Evolutionary conservation across 2,888 invertebrate species (phyloP), one percentile per base, ranked within the genome.

Genomic region (Perdita meconis): DNA sequence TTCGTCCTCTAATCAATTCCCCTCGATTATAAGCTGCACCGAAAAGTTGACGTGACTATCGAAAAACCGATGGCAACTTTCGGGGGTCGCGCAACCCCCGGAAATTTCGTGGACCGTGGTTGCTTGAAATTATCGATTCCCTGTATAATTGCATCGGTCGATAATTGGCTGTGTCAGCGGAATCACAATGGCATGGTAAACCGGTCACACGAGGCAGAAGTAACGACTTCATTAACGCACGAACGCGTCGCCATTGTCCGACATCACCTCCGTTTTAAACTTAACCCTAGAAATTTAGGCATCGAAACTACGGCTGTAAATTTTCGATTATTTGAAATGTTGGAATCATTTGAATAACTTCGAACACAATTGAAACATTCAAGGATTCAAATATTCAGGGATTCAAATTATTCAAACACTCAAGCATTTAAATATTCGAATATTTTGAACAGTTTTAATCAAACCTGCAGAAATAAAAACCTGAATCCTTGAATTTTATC

Each of bases 161-260:
- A 76, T 84, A 82, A 73, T 82, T 84, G 75, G 63, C 72, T 63
- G 59, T 71, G 70, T 71, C 77, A 76, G 80, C 76, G 30, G 70
- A 77, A 81, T 84, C 79, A 75, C 76, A 72, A 74, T 77, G 64
- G 3, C 73, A 65, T 38, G 56, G 74, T 70, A 72, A 83, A 81
- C 81, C 71, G 64, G 77, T 81, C 79, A 81, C 70, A 75, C 71
- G 57, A 70, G 69, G 77, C 77, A 83, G 84, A 77, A 84, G 73
- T 81, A 84, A 84, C 79, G 66, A 74, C 74, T 83, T 81, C 84
- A 83, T 84, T 79, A 81, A 83, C 74, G 76, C 84, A 79, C 81
- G 74, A 67, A 81, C 84, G 79, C 81, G 72, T 69, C 57, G 75
- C 65, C 69, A 63, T 53, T 66, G 34, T 50, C 24, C 19, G 3